phyloP scores from a whole-genome alignment of 1,140 invertebrate species.

The Venustaconcha ellipsiformis region DNA sequence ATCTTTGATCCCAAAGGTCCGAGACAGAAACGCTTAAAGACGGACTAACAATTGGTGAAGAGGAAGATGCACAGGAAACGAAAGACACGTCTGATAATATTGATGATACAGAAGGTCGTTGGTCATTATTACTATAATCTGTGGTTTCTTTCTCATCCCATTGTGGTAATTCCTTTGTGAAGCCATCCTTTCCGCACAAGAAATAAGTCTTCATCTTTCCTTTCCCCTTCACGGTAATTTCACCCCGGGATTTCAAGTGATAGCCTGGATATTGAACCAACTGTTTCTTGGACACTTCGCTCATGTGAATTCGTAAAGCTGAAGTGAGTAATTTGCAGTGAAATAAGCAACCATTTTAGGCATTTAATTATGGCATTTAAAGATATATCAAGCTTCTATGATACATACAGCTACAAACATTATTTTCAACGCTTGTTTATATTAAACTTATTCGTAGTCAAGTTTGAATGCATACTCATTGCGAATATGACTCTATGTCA shows the following conservation, averaged over 20 bases:
- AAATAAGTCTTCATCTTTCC: slow-evolving; percentile 91
- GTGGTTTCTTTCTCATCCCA: slow-evolving; percentile 16
- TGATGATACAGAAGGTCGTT: slow-evolving; percentile 16
- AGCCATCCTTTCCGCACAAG: slow-evolving; percentile 76
- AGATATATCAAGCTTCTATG: background rate
- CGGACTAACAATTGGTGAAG: background rate
- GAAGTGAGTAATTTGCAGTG: slow-evolving; percentile 6
- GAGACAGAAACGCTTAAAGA: slow-evolving; percentile 5
- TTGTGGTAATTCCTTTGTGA: slow-evolving; percentile 45
- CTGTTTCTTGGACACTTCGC: slow-evolving; percentile 40
- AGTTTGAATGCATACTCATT: too few relatives aligned
- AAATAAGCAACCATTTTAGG: background rate
- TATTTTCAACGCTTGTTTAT: background rate
- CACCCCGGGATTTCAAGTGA: slow-evolving; percentile 50
- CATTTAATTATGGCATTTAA: background rate
- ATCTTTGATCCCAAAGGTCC: slow-evolving; percentile 9
- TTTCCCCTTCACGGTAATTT: slow-evolving; percentile 76
- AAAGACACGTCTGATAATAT: slow-evolving; percentile 23
- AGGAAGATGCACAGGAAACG: slow-evolving; percentile 8
- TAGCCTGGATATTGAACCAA: slow-evolving; percentile 51
- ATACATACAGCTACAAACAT: background rate
- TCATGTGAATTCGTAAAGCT: slow-evolving; percentile 62
- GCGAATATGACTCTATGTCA: too few relatives aligned
- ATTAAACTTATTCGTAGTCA: too few relatives aligned
- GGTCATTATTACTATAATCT: background rate